Conservation (phyloP, 1,140 invertebrate genomes). For the Dermatophagoides farinae region DNA sequence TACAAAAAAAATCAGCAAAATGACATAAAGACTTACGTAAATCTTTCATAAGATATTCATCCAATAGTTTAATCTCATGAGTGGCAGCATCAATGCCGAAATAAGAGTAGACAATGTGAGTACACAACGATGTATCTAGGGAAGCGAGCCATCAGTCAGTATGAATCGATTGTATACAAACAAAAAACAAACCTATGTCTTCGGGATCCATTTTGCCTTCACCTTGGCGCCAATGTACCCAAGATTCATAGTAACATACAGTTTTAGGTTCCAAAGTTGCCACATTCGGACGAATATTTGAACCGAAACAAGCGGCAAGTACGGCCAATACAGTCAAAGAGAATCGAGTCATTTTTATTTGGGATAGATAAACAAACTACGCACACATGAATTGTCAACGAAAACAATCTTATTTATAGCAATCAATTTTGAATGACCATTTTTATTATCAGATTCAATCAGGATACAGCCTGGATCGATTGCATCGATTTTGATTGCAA, state of each 20-base stretch:
- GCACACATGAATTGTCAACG: neutral
- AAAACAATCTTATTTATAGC: too few species aligned
- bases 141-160: neutral
- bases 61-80: slow-evolving; percentile 1
- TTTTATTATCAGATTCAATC: too few species aligned
- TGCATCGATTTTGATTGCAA: neutral
- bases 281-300: neutral
- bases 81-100: neutral
- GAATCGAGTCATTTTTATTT: neutral
- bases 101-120: slow-evolving; percentile 7
- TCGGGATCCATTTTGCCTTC: slow-evolving; percentile 5
- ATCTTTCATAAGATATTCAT: slow-evolving; percentile 6
- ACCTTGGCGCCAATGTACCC: slow-evolving; percentile 1
- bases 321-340: neutral
- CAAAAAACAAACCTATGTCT: slow-evolving; percentile 9
- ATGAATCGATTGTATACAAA: neutral
- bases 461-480: neutral
- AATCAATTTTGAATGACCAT: too few species aligned
- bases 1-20: neutral
- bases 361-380: neutral
- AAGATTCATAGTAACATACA: slow-evolving; percentile 10
- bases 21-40: slow-evolving; percentile 1
- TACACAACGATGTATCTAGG: slow-evolving; percentile 1
- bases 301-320: neutral
- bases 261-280: slow-evolving; percentile 2